These are phyloP conservation scores for Polydrusus pterygomalis DNA, from an alignment of 2,888 invertebrate genomes.

Conservation along the genomic window DNA sequence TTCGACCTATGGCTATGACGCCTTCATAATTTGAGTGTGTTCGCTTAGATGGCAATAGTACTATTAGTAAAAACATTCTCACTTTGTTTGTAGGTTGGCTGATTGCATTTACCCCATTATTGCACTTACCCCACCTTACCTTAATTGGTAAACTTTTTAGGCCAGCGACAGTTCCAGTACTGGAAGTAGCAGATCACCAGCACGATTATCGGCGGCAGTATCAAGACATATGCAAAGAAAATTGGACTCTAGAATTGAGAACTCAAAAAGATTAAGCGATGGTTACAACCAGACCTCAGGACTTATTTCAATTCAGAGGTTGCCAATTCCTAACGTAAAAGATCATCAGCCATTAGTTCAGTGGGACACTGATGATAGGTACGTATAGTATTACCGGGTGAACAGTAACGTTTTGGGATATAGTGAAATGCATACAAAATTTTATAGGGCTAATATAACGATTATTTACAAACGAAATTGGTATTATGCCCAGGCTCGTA, in stretches of 20 bases:
- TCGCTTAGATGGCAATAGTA: no score
- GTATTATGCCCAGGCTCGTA: no score
- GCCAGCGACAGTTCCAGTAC: slow-evolving; percentile 70
- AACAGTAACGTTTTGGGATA: no score
- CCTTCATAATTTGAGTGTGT: no score
- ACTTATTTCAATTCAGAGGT: slow-evolving; percentile 73
- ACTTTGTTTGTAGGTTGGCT: no score
- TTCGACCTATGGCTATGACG: no score
- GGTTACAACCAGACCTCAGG: slow-evolving; percentile 70
- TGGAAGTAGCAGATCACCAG: slow-evolving; percentile 67
- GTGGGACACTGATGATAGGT: slow-evolving; percentile 77
- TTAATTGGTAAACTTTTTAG: slow-evolving; percentile 58
- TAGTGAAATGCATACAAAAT: no score
- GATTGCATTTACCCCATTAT: no score
- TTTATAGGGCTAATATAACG: no score
- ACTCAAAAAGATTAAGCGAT: slow-evolving; percentile 71
- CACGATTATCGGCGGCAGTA: slow-evolving; percentile 62
- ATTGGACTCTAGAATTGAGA: slow-evolving; percentile 71
- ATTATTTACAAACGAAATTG: no score
- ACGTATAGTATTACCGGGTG: slow-evolving; percentile 16
- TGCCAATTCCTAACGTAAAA: slow-evolving; percentile 72
- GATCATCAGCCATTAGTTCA: slow-evolving; percentile 77
- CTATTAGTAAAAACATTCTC: no score
- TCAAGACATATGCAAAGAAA: slow-evolving; percentile 69
- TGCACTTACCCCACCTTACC: no score